A percentile compares a stretch with the other conserved stretches of the same genome.
phyloP scores from a whole-genome alignment of 2,888 invertebrate species.

The Drosophila yooni region DNA sequence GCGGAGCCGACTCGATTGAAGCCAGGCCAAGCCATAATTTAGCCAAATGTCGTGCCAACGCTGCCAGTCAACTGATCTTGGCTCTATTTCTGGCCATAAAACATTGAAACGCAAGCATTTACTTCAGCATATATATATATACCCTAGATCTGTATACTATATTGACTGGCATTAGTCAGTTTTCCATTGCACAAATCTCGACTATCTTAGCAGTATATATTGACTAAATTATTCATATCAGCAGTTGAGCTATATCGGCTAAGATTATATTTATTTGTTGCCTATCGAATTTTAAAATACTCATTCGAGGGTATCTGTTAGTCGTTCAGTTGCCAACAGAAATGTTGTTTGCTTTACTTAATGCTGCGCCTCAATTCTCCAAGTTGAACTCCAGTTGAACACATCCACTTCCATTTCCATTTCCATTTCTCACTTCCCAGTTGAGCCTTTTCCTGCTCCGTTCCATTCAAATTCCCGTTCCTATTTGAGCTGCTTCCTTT shows the following conservation, averaged over 20 bases:
- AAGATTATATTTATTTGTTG: neutral
- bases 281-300: neutral
- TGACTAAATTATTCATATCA: neutral
- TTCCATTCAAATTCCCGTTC: neutral
- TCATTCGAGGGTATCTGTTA: constrained; percentile 15
- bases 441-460: neutral
- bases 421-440: constrained; percentile 19
- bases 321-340: constrained; percentile 15
- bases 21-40: constrained; percentile 65
- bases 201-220: too few relatives aligned
- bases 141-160: constrained; percentile 8
- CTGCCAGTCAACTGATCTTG: constrained; percentile 56
- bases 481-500: constrained; percentile 16
- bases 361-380: neutral
- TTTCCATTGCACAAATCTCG: neutral
- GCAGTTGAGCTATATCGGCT: neutral
- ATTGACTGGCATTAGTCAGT: neutral
- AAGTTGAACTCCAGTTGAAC: neutral
- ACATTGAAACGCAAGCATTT: neutral
- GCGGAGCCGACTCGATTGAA: constrained; percentile 11
- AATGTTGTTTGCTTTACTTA: constrained; percentile 31
- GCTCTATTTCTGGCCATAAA: constrained; percentile 3
- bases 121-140: neutral
- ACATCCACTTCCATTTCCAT: neutral
- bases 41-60: constrained; percentile 71